phyloP scores from a whole-genome alignment of 2,113 vertebrate genomes.

The Antechinus stuartii region DNA sequence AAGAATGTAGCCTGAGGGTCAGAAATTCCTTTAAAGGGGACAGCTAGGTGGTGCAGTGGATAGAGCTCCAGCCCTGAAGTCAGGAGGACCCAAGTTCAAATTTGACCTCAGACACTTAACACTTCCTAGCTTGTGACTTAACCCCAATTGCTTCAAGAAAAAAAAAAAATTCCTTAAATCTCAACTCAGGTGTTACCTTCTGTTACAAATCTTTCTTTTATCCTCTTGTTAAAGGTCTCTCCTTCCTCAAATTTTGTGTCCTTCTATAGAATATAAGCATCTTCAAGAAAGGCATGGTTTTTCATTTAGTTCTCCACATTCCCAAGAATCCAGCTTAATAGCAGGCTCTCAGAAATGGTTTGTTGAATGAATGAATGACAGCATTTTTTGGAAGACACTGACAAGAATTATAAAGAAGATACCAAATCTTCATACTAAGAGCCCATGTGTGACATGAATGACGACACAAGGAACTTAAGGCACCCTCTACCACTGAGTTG shows the following conservation, averaged over 20 bases:
- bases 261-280: background rate
- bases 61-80: too few relatives aligned
- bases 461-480: background rate
- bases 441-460: background rate
- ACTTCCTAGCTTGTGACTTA: too few relatives aligned
- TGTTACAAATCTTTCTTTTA: background rate
- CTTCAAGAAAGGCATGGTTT: background rate
- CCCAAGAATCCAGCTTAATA: background rate
- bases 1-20: background rate
- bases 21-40: background rate
- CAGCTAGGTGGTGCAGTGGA: too few relatives aligned
- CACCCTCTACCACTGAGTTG: background rate
- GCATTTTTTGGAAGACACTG: background rate
- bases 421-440: background rate
- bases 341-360: background rate
- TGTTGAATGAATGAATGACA: background rate
- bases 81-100: too few relatives aligned
- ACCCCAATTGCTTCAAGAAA: too few relatives aligned
- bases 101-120: too few relatives aligned
- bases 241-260: background rate
- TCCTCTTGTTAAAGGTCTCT: background rate
- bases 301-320: background rate
- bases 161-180: background rate
- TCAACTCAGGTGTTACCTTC: background rate
- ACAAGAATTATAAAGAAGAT: background rate